Conservation (phyloP, 2,888 invertebrate genomes). For the Ophion ventricosus region DNA sequence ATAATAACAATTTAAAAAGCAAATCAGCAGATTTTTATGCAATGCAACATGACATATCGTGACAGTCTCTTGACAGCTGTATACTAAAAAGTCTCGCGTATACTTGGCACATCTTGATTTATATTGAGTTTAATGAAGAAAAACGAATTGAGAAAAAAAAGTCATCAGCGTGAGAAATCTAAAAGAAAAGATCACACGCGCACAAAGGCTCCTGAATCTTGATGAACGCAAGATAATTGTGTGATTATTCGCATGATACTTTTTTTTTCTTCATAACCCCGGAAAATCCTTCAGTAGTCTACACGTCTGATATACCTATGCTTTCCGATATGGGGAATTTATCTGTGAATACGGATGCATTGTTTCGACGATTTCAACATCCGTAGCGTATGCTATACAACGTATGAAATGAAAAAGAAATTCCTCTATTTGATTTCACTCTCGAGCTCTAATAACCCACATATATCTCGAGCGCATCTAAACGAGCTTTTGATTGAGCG, state of each 20-base stretch:
- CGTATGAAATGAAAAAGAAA: constrained; percentile 34
- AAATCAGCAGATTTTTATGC: background rate
- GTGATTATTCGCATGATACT: constrained; percentile 45
- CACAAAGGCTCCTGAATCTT: background rate
- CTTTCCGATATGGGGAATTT: background rate
- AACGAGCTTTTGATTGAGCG: constrained; percentile 55
- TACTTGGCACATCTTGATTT: background rate
- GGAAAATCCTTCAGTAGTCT: constrained; percentile 15
- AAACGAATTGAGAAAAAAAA: background rate
- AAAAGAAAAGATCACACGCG: constrained; percentile 2
- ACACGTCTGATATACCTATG: background rate
- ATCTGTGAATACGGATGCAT: constrained; percentile 7
- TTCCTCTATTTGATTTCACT: constrained; percentile 42
- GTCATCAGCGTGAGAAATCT: constrained; percentile 4
- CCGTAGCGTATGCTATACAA: constrained; percentile 17
- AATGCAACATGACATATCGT: background rate
- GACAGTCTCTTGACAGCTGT: background rate
- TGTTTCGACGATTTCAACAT: constrained; percentile 53
- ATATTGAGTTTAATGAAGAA: background rate
- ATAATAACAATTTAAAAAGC: background rate
- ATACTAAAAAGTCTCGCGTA: background rate
- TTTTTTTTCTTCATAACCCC: constrained; percentile 18
- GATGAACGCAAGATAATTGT: constrained; percentile 1
- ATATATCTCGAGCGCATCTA: constrained; percentile 38
- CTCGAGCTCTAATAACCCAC: constrained; percentile 33